Evolutionary conservation across 2,888 invertebrate species (phyloP).

Genomic region (Sturmia bella): DNA sequence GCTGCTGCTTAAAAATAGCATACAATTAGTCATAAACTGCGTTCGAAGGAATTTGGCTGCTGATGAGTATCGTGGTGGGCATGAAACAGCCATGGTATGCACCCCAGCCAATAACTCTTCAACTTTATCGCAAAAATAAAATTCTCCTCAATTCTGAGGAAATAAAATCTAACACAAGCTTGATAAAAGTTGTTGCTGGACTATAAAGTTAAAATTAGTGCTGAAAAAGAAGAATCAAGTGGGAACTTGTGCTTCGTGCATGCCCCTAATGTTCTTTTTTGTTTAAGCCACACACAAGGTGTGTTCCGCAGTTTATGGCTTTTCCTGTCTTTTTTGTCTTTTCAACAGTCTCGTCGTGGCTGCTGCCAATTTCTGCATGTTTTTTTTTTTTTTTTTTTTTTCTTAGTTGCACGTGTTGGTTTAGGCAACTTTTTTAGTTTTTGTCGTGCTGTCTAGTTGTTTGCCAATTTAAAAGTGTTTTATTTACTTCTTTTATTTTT

Average conservation of each 20-base stretch:
- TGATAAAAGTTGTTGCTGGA: background rate
- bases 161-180: too few relatives aligned
- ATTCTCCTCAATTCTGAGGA: too few relatives aligned
- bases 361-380: slow-evolving; percentile 32
- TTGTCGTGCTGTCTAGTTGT: slow-evolving; percentile 55
- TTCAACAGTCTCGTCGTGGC: slow-evolving; percentile 6
- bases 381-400: background rate
- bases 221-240: background rate
- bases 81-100: too few relatives aligned
- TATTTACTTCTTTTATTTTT: slow-evolving; percentile 33
- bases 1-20: too few relatives aligned
- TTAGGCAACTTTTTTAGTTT: slow-evolving; percentile 20
- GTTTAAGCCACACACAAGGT: slow-evolving; percentile 45
- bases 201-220: background rate
- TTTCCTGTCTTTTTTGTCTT: slow-evolving; percentile 20
- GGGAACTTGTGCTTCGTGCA: background rate
- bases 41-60: too few relatives aligned
- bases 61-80: too few relatives aligned
- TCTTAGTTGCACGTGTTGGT: slow-evolving; percentile 34
- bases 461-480: slow-evolving; percentile 42
- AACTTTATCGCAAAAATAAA: too few relatives aligned
- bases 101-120: too few relatives aligned
- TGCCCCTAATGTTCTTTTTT: slow-evolving; percentile 6
- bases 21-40: too few relatives aligned
- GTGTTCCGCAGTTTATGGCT: slow-evolving; percentile 30